Base-by-base conservation (phyloP, 2,888 invertebrate genomes). In the Volucella inanis region DNA sequence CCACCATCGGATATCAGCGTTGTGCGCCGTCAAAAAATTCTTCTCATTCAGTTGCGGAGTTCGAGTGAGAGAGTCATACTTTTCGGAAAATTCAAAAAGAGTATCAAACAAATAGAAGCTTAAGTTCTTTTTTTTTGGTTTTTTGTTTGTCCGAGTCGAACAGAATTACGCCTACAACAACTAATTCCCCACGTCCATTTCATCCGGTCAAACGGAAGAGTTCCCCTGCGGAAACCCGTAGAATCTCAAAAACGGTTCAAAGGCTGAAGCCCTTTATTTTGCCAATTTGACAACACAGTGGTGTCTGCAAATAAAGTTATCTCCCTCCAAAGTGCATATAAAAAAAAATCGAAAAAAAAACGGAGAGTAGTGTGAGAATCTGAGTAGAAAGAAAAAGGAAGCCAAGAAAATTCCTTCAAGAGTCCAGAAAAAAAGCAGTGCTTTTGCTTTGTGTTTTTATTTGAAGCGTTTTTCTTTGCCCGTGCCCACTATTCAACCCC, bases 11-110 rank as follows among this genome's bases (percentile, higher is more conserved):
- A 31, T 0, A 62, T 62, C 77, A 45, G 76, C 67, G 47, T 67
- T 54, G 18, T 77, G 39, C 45, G 49, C 43, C 64, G 55, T 57
- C 67, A 9, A 81, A 76, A 61, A 57, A 61, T 68, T 67, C 67
- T 59, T 81, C 75, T 77, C 85, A 85, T 86, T 86, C 78, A 59
- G 77, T 77, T 61, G 82, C 62, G 70, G 65, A 82, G 86, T 82
- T 82, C 65, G 86, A 86, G 86, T 38, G 86, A 86, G 77, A 82
- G 68, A 82, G 74, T 81, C 22, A 59, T 77, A 74, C 61, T 72
- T 64, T 57, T 72, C 78, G 83, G 75, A 78, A 87, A 78, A 87
- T 83, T 77, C 62, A 43, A 79, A 59, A 74, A 77, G 14, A 82
- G 49, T 75, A 75, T 79, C 57, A 79, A 83, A 65, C 78, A 79